Evolutionary conservation across 2,113 vertebrate genomes (phyloP).

Genomic region (Zosterops japonicus): DNA sequence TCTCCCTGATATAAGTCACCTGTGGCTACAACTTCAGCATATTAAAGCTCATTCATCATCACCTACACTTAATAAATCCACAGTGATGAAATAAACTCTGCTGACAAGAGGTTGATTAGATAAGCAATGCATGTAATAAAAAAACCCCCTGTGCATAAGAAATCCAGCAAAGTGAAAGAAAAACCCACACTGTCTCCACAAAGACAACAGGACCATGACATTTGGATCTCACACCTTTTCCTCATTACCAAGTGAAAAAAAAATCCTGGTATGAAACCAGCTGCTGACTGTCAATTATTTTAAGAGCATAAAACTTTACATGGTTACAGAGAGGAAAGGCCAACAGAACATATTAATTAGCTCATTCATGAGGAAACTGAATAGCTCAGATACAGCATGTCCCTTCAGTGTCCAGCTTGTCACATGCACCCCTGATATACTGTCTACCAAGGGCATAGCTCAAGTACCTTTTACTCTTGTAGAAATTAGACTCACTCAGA

Average conservation of each 20-base stretch:
- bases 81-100: background rate
- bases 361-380: background rate
- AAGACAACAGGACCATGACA: background rate
- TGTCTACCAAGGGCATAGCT: background rate
- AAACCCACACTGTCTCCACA: background rate
- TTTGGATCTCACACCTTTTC: background rate
- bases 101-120: background rate
- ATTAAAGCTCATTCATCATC: background rate
- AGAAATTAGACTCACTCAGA: background rate
- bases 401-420: background rate
- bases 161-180: background rate
- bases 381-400: background rate
- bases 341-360: background rate
- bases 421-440: background rate
- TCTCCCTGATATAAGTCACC: background rate
- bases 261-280: background rate
- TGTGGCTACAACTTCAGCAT: background rate
- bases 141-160: background rate
- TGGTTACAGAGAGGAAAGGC: background rate
- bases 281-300: slow-evolving; percentile 13
- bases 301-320: background rate
- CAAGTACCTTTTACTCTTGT: background rate
- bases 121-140: background rate
- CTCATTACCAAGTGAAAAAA: background rate
- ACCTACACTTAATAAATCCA: background rate